These are phyloP conservation scores for Pygoscelis antarcticus DNA, from an alignment of 2,113 vertebrate species.

Conservation along the genomic window DNA sequence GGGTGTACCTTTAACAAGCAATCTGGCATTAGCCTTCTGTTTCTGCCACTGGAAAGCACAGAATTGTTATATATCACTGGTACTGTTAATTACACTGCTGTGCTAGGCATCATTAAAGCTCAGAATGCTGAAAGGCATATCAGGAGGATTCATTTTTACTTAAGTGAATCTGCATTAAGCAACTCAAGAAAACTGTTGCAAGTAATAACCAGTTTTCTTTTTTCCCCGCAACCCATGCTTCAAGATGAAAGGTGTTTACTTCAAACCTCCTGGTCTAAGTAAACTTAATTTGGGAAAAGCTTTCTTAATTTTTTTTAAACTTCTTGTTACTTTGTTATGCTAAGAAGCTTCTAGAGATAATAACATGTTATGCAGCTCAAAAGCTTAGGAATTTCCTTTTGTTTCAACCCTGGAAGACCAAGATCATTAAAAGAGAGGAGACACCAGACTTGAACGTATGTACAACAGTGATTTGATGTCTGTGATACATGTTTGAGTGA, in stretches of 20 bases:
- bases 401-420: background rate
- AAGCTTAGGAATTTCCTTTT: background rate
- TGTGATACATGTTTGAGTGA: background rate
- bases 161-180: constrained; percentile 53
- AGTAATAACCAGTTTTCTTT: background rate
- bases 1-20: constrained; percentile 75
- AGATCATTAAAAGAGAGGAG: background rate
- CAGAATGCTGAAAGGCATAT: constrained; percentile 49
- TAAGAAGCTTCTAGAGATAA: background rate
- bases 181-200: constrained; percentile 2
- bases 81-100: constrained; percentile 72
- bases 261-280: background rate
- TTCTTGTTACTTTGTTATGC: background rate
- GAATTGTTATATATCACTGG: constrained; percentile 56
- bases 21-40: constrained; percentile 76
- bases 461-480: too few relatives aligned
- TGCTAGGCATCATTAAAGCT: constrained; percentile 69
- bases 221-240: background rate
- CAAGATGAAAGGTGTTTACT: background rate
- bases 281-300: background rate
- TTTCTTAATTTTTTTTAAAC: background rate
- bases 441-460: background rate
- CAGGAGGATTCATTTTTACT: constrained; percentile 62
- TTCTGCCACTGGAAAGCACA: constrained; percentile 56
- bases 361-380: background rate